Conservation (phyloP, 2,113 vertebrate genomes). For the Aspidoscelis tigris region DNA sequence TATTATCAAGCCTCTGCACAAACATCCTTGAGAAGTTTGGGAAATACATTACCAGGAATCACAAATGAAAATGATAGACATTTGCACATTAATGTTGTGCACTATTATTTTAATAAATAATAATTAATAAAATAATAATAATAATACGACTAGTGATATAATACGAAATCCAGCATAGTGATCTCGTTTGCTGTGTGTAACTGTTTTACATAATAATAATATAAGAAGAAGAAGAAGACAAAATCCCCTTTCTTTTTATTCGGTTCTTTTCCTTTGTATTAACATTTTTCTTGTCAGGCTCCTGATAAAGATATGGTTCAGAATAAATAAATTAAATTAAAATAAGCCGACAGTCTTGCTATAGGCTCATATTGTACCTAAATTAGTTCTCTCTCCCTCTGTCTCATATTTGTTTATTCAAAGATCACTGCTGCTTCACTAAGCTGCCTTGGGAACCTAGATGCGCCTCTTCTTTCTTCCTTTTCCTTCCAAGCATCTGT, state of each 20-base stretch:
- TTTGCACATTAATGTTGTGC: conserved; percentile 48
- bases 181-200: too few relatives aligned
- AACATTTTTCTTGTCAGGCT: neutral
- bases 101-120: too few relatives aligned
- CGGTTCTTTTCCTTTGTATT: neutral
- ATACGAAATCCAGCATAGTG: too few relatives aligned
- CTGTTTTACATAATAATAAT: too few relatives aligned
- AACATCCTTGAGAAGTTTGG: conserved; percentile 55
- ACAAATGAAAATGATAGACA: conserved; percentile 64
- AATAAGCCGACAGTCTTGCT: neutral
- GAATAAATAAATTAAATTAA: too few relatives aligned
- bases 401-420: neutral
- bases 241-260: neutral
- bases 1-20: conserved; percentile 9
- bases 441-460: neutral
- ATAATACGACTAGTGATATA: too few relatives aligned
- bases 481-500: neutral
- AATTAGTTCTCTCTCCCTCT: neutral
- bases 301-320: neutral
- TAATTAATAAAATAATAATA: too few relatives aligned
- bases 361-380: too few relatives aligned
- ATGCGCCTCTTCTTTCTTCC: accelerated
- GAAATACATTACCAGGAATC: conserved; percentile 55
- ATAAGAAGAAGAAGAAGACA: neutral
- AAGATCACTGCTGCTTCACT: neutral